A percentile compares a stretch with the other conserved stretches of the same genome.
Conservation (phyloP, 2,113 vertebrate genomes). For the Cygnus atratus region DNA sequence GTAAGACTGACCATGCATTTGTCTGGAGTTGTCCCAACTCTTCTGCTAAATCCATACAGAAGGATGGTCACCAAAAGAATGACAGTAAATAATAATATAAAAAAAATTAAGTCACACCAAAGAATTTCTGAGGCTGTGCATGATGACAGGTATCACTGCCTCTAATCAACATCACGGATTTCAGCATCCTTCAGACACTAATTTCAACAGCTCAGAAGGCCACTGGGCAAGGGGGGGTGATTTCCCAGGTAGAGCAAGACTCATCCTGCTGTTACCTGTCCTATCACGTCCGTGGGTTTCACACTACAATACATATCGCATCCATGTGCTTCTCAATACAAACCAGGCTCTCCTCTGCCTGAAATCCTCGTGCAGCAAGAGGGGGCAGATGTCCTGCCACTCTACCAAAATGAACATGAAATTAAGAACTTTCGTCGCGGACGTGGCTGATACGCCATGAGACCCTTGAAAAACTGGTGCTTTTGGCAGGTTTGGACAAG, state of each 20-base stretch:
- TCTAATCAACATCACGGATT: background rate
- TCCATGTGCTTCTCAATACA: too few relatives aligned
- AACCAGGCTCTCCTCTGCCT: background rate
- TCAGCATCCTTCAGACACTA: background rate
- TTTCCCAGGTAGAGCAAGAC: background rate
- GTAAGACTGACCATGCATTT: background rate
- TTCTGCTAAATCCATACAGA: background rate
- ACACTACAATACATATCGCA: background rate
- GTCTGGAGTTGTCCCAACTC: background rate
- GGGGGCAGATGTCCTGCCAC: background rate
- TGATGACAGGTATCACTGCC: background rate
- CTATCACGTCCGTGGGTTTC: too few relatives aligned
- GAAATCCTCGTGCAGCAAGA: accelerated
- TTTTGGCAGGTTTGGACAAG: conserved; percentile 55
- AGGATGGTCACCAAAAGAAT: background rate
- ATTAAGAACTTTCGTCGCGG: background rate
- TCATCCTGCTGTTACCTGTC: background rate
- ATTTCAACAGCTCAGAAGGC: background rate
- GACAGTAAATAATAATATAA: background rate
- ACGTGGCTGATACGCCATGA: background rate
- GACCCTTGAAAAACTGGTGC: conserved; percentile 21
- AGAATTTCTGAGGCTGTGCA: background rate
- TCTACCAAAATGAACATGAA: background rate
- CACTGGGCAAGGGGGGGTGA: background rate
- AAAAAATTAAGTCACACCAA: background rate